Evolutionary conservation across 1,140 invertebrate genomes (phyloP).

Genomic region (Danaus plexippus): DNA sequence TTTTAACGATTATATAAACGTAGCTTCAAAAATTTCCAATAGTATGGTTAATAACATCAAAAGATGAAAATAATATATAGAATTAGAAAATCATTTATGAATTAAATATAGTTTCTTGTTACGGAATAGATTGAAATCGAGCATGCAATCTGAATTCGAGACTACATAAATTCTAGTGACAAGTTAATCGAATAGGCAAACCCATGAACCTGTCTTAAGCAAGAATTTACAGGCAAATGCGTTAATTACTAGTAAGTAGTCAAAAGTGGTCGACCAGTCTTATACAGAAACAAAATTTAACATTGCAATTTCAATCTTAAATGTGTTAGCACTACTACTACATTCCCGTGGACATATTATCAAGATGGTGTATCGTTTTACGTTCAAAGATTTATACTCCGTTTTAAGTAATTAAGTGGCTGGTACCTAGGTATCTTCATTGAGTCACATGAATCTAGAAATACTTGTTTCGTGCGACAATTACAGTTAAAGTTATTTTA

Average conservation of each 20-base stretch:
- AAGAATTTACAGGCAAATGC: slow-evolving; percentile 30
- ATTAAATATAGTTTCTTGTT: no score
- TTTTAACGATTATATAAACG: no score
- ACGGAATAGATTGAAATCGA: slow-evolving; percentile 7
- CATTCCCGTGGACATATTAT: neutral
- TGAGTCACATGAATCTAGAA: slow-evolving; percentile 35
- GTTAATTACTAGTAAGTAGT: slow-evolving; percentile 37
- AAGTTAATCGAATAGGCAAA: slow-evolving; percentile 30
- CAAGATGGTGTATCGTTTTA: slow-evolving; percentile 4
- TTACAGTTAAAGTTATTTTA: slow-evolving; percentile 39
- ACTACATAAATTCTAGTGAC: slow-evolving; percentile 28
- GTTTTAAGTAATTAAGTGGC: slow-evolving; percentile 43
- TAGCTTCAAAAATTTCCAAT: no score
- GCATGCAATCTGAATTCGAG: slow-evolving; percentile 18
- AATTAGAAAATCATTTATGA: no score
- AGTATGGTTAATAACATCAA: no score
- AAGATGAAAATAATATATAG: no score
- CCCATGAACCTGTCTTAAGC: slow-evolving; percentile 29
- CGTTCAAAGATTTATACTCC: slow-evolving; percentile 28
- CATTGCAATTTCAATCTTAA: neutral
- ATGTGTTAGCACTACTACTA: no score
- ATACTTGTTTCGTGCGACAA: slow-evolving; percentile 38
- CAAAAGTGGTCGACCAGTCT: slow-evolving; percentile 8
- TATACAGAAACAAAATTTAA: neutral
- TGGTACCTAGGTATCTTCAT: slow-evolving; percentile 34